Conservation (phyloP, 2,888 invertebrate genomes). For the Hirudinaria manillensis region DNA sequence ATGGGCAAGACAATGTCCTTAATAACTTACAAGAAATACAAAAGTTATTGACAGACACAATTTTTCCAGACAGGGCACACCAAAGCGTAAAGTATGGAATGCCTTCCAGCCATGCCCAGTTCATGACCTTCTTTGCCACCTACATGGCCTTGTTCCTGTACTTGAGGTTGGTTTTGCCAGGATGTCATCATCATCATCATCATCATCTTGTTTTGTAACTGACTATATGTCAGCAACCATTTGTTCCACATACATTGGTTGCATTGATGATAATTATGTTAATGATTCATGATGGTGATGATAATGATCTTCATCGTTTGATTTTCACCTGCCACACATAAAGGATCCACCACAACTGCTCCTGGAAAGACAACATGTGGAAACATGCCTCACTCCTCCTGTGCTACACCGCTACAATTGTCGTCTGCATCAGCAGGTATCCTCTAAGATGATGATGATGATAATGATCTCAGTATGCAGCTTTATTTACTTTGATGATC, state of each 20-base stretch:
- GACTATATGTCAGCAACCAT: not conserved
- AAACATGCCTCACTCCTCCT: constrained; percentile 46
- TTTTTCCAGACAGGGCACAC: constrained; percentile 52
- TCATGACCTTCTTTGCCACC: constrained; percentile 81
- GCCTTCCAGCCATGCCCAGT: constrained; percentile 86
- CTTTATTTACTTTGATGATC: no score
- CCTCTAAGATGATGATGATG: constrained; percentile 6
- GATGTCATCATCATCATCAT: not conserved
- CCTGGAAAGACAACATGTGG: constrained; percentile 48
- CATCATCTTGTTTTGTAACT: constrained; percentile 29
- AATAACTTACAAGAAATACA: not conserved
- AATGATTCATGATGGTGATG: not conserved
- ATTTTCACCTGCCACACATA: not conserved
- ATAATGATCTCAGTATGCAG: no score
- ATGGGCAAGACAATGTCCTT: constrained; percentile 33
- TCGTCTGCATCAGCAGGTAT: constrained; percentile 53
- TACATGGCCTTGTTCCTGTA: constrained; percentile 78
- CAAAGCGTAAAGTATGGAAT: constrained; percentile 60
- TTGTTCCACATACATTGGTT: not conserved
- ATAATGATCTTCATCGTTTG: not conserved
- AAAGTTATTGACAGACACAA: not conserved
- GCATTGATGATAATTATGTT: not conserved
- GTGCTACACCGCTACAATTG: constrained; percentile 43
- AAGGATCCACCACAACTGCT: constrained; percentile 65
- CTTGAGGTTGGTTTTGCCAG: constrained; percentile 65